Conservation (phyloP, 2,113 vertebrate species). For the Psammodynastes pulverulentus region DNA sequence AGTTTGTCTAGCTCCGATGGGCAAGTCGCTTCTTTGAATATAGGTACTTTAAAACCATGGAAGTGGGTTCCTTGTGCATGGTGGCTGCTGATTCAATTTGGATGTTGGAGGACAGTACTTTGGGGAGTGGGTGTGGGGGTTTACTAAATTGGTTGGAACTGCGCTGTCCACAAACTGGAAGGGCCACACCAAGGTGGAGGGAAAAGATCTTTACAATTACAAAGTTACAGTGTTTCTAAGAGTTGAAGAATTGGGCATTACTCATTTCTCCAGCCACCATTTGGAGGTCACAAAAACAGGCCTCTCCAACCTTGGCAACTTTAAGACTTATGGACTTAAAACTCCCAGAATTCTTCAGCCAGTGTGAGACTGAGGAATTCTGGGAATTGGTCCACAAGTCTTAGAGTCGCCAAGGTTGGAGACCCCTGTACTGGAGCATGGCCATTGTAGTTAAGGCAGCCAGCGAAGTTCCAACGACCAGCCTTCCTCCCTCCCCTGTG, state of each 20-base stretch:
- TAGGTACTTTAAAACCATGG: not conserved
- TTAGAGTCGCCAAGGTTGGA: too few relatives aligned
- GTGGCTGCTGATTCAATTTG: not conserved
- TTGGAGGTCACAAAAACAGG: not conserved
- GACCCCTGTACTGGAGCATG: too few relatives aligned
- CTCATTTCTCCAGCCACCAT: not conserved
- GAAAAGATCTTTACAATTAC: not conserved
- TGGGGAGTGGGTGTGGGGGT: not conserved
- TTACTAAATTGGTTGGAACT: not conserved
- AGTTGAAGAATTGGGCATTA: not conserved
- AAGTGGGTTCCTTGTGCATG: not conserved
- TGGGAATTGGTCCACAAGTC: too few relatives aligned
- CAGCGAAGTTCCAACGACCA: not conserved
- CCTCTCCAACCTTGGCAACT: not conserved
- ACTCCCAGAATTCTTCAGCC: too few relatives aligned
- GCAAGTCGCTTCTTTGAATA: not conserved
- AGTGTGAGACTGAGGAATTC: too few relatives aligned
- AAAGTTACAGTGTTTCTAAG: not conserved
- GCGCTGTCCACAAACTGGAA: not conserved
- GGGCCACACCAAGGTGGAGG: not conserved
- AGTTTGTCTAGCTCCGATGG: fast-evolving
- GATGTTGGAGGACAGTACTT: not conserved
- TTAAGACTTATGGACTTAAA: not conserved
- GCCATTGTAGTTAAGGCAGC: too few relatives aligned
- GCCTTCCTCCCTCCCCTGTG: not conserved